These are phyloP conservation scores for Oncopeltus fasciatus DNA, from an alignment of 1,140 invertebrate species.

Conservation along the genomic window DNA sequence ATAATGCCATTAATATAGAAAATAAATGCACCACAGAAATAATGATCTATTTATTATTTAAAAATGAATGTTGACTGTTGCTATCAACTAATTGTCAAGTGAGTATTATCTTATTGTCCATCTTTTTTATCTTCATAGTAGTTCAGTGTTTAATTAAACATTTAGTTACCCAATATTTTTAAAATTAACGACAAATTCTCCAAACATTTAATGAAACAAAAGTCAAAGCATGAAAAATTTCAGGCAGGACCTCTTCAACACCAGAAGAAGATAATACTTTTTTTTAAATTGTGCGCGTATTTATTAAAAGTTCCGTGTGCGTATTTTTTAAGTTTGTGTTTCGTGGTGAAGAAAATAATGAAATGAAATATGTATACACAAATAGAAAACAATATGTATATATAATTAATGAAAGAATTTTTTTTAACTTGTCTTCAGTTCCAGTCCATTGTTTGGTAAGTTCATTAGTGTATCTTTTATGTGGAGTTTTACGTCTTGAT, in stretches of 20 bases:
- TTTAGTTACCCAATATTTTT: no score
- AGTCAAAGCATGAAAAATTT: slow-evolving; percentile 2
- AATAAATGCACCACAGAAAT: neutral
- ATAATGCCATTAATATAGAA: neutral
- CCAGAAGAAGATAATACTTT: slow-evolving; percentile 3
- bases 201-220: no score
- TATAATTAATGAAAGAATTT: slow-evolving; percentile 2
- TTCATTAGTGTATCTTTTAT: slow-evolving; percentile 1
- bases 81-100: no score
- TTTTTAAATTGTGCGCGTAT: slow-evolving; percentile 6
- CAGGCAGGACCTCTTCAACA: neutral
- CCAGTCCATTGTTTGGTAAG: neutral
- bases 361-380: neutral
- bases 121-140: no score
- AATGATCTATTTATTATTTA: neutral
- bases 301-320: slow-evolving; percentile 7
- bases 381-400: slow-evolving; percentile 6
- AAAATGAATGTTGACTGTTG: no score
- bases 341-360: neutral
- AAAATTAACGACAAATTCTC: no score
- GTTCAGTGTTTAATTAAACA: no score
- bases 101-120: no score
- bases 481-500: neutral
- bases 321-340: slow-evolving; percentile 6
- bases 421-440: neutral